Percentiles rank a stretch among this genome's conserved stretches.
These are phyloP conservation scores for Noctua janthina DNA, from an alignment of 2,888 invertebrate genomes.

Conservation along the genomic window DNA sequence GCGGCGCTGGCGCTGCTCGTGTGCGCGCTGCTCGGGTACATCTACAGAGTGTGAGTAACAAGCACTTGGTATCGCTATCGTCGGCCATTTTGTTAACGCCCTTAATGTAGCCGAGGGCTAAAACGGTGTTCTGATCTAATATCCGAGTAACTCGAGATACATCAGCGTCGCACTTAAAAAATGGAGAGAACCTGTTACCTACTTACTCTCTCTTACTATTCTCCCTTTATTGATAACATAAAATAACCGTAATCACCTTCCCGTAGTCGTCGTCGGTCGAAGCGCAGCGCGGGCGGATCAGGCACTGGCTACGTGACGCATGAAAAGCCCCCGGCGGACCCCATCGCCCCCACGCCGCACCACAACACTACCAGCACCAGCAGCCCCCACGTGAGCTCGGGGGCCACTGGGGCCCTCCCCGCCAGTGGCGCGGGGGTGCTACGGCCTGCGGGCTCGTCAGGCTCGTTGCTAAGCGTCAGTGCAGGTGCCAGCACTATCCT, in stretches of 20 bases:
- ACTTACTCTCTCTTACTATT: not conserved
- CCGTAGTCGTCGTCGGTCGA: constrained; percentile 73
- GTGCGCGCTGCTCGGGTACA: constrained; percentile 93
- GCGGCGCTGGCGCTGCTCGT: constrained; percentile 94
- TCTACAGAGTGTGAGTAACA: constrained; percentile 92
- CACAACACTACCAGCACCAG: constrained; percentile 44
- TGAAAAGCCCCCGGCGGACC: constrained; percentile 68
- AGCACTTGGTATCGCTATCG: not conserved
- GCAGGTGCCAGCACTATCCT: constrained; percentile 91
- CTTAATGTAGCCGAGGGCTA: not conserved
- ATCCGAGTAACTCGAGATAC: not conserved
- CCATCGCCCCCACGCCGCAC: constrained; percentile 31
- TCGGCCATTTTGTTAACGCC: not conserved
- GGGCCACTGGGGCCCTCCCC: constrained; percentile 4
- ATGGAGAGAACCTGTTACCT: not conserved
- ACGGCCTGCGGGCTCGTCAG: constrained; percentile 60
- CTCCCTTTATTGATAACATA: not conserved
- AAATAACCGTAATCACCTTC: not conserved
- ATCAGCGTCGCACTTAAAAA: not conserved
- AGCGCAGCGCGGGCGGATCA: constrained; percentile 71
- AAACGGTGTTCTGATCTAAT: not conserved
- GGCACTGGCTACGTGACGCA: constrained; percentile 70
- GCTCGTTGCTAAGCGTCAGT: constrained; percentile 89
- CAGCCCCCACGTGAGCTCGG: constrained; percentile 37
- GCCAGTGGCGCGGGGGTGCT: constrained; percentile 23